Conservation (phyloP, 2,888 invertebrate species). For the Drosophila incognita region DNA sequence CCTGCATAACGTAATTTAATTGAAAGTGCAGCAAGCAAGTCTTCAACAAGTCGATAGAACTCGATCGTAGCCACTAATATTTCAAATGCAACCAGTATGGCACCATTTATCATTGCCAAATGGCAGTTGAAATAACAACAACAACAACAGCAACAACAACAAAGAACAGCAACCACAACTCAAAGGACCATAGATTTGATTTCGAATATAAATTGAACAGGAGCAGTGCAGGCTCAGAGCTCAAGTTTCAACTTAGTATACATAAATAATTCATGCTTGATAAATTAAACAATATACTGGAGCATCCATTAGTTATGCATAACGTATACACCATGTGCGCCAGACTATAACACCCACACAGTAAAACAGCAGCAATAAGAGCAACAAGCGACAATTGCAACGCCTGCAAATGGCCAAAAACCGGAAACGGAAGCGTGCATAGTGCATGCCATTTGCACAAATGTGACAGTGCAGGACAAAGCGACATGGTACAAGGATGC, state of each 20-base stretch:
- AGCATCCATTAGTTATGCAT: slow-evolving; percentile 78
- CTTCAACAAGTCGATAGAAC: slow-evolving; percentile 38
- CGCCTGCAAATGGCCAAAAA: slow-evolving; percentile 70
- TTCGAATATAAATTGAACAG: slow-evolving; percentile 26
- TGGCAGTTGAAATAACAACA: slow-evolving; percentile 26
- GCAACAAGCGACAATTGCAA: slow-evolving; percentile 75
- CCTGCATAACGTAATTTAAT: slow-evolving; percentile 65
- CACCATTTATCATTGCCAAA: slow-evolving; percentile 59
- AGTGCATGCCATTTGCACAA: slow-evolving; percentile 77
- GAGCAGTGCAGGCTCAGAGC: slow-evolving; percentile 20
- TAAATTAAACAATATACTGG: slow-evolving; percentile 79
- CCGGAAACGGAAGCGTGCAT: slow-evolving; percentile 71
- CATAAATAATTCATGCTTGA: slow-evolving; percentile 80
- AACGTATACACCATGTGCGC: slow-evolving; percentile 73
- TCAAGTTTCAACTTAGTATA: slow-evolving; percentile 44
- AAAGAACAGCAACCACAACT: slow-evolving; percentile 8
- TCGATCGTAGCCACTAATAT: slow-evolving; percentile 8
- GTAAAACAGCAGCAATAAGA: slow-evolving; percentile 8
- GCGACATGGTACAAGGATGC: neutral
- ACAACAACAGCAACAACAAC: slow-evolving; percentile 12
- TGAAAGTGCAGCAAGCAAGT: slow-evolving; percentile 44
- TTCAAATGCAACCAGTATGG: slow-evolving; percentile 8
- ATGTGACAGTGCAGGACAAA: slow-evolving; percentile 39
- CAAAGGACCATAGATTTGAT: slow-evolving; percentile 60
- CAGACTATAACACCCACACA: slow-evolving; percentile 63